Base-by-base conservation (phyloP, 2,888 invertebrate species). In the Plebejus anna region DNA sequence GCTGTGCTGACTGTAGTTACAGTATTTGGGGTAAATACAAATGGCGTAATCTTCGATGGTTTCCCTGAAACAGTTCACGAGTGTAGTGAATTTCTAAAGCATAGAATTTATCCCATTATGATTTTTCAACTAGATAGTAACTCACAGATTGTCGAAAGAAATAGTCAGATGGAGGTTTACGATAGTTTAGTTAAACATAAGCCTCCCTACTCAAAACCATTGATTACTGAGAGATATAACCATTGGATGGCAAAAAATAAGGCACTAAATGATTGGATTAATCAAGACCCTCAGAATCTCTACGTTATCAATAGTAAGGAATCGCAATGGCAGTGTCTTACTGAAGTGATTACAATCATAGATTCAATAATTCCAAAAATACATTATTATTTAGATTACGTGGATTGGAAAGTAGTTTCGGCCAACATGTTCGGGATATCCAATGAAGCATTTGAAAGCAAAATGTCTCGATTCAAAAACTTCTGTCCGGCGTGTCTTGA, bases 31-130 rank as follows among this genome's bases (percentile, higher is more conserved):
- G 87, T 90, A 11, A 82, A 88, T 3, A 93, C 95, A 1, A 94
- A 94, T 81, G 96, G 96, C n/a, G 91, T 94, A 82, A 85, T 96
- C 16, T 89, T 95, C 76, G 96, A 96, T 83, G 96, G 96, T 0
- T 95, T 96, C 84, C 96, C 96, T 4, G 88, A 90, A 77, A 88
- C 87, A 36, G 86, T 92, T n/a, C 82, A 88, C 70, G 95, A 95
- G 84, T 89, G 94, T 13, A 87, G 89, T 80, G 89, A 93, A 80
- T 84, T 96, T 32, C 86, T 88, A 4, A 90, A 89, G 80, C 78
- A 90, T 36, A 95, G 95, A 47, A 82, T 96, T n/a, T 92, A 94
- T 78, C 96, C 96, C 0, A 90, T 94, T 84, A 83, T 95, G 72
- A 87, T 96, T 4, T 87, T 96, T 75, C 94, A 96, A 83, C 83